These are phyloP conservation scores for Rynchops niger DNA, from an alignment of 2,113 vertebrate genomes.

Conservation along the genomic window DNA sequence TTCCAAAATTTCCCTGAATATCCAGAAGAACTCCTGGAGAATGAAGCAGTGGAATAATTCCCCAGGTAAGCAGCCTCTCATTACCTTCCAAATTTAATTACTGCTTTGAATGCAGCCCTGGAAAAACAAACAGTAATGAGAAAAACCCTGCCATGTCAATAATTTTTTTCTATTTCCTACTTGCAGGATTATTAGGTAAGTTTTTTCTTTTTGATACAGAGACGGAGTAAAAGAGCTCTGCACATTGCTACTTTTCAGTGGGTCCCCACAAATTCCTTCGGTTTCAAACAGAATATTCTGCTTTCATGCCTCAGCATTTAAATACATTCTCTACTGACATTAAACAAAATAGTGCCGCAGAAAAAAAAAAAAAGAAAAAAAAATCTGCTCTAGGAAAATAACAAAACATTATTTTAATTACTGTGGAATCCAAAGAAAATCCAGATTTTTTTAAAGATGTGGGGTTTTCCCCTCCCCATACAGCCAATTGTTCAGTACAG, in stretches of 20 bases:
- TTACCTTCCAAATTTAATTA: conserved; percentile 24
- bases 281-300: not conserved
- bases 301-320: not conserved
- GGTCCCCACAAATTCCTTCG: not conserved
- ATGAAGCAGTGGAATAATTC: conserved; percentile 4
- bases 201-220: not conserved
- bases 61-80: not conserved
- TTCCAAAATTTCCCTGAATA: not conserved
- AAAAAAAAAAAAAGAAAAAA: not conserved
- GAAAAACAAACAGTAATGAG: conserved; percentile 6
- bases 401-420: not conserved
- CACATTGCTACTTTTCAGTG: not conserved
- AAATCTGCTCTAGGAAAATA: not conserved
- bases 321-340: not conserved
- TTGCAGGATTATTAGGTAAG: not conserved
- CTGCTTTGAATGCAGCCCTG: not conserved
- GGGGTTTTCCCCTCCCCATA: not conserved
- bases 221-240: not conserved
- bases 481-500: not conserved
- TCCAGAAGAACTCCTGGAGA: not conserved
- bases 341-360: not conserved
- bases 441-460: not conserved
- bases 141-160: not conserved
- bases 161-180: not conserved
- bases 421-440: not conserved